A percentile compares a stretch with the other conserved stretches of the same genome.
Evolutionary conservation across 2,797 vertebrate species (phyloP).

Genomic region (Eremophila alpestris): DNA sequence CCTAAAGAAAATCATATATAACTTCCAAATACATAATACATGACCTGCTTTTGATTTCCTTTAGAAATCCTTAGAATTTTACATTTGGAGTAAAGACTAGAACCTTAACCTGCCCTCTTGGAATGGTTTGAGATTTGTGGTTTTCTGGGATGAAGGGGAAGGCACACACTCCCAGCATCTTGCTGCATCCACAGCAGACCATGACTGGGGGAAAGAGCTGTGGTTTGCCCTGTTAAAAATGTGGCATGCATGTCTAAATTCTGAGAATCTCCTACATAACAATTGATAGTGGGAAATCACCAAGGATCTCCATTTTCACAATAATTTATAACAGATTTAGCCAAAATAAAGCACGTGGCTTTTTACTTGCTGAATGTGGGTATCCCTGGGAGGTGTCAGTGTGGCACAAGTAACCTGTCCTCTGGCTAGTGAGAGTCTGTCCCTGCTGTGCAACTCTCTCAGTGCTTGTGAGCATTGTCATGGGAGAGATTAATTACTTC

Average conservation of each 20-base stretch:
- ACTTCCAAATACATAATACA: slow-evolving; percentile 3
- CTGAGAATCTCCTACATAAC: background rate
- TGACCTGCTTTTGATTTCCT: slow-evolving; percentile 46
- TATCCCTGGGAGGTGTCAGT: background rate
- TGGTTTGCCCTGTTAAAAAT: background rate
- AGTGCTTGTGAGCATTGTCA: background rate
- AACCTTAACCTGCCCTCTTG: background rate
- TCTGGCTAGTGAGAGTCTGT: background rate
- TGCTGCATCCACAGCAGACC: background rate
- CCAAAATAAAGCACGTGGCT: background rate
- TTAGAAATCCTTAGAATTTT: slow-evolving; percentile 28
- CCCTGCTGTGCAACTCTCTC: background rate
- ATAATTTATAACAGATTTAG: background rate
- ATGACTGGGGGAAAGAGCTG: background rate
- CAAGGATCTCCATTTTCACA: background rate
- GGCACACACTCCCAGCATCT: background rate
- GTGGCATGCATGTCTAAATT: background rate
- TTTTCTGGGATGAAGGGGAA: background rate
- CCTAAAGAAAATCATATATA: background rate
- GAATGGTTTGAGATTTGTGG: background rate
- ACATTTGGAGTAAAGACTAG: background rate
- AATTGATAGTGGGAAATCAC: background rate
- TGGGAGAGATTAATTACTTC: background rate
- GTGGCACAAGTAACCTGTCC: background rate
- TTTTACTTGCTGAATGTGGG: background rate